phyloP scores from a whole-genome alignment of 2,888 invertebrate species.

The Neoitamus cyanurus region DNA sequence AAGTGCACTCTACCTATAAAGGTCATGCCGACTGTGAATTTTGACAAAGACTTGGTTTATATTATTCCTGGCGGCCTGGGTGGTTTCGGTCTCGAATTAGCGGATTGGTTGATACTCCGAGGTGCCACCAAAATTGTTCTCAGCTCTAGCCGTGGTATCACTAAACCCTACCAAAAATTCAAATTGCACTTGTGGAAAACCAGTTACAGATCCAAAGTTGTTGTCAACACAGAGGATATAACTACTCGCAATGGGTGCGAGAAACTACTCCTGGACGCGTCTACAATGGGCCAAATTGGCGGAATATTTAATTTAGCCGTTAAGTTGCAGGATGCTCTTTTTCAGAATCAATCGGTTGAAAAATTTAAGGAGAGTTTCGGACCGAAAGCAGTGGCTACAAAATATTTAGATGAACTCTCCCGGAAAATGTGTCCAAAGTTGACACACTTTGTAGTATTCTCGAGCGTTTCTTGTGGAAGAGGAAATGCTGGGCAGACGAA shows the following conservation, averaged over 20 bases:
- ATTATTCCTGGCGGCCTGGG: constrained; percentile 85
- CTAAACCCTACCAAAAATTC: constrained; percentile 83
- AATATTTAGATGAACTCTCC: constrained; percentile 77
- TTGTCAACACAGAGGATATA: constrained; percentile 78
- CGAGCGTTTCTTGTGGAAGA: constrained; percentile 90
- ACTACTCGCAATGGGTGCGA: constrained; percentile 77
- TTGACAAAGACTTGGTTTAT: constrained; percentile 65
- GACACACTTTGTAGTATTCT: constrained; percentile 88
- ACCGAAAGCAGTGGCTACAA: constrained; percentile 86
- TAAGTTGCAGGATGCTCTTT: constrained; percentile 77
- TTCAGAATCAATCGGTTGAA: constrained; percentile 80
- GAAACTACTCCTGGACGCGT: constrained; percentile 74
- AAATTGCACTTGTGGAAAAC: constrained; percentile 76
- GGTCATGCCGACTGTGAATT: constrained; percentile 60
- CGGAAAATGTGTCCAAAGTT: constrained; percentile 70
- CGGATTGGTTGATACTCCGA: constrained; percentile 85
- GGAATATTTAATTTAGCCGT: constrained; percentile 93
- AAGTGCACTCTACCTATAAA: constrained; percentile 59
- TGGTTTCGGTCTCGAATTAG: constrained; percentile 90
- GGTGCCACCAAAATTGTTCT: constrained; percentile 84
- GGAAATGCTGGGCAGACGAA: constrained; percentile 93
- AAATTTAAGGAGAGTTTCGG: constrained; percentile 75
- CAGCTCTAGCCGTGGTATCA: constrained; percentile 82
- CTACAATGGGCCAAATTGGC: constrained; percentile 75
- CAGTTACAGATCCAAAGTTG: constrained; percentile 75